phyloP scores from a whole-genome alignment of 2,113 vertebrate genomes.

The Leucopsar rothschildi region DNA sequence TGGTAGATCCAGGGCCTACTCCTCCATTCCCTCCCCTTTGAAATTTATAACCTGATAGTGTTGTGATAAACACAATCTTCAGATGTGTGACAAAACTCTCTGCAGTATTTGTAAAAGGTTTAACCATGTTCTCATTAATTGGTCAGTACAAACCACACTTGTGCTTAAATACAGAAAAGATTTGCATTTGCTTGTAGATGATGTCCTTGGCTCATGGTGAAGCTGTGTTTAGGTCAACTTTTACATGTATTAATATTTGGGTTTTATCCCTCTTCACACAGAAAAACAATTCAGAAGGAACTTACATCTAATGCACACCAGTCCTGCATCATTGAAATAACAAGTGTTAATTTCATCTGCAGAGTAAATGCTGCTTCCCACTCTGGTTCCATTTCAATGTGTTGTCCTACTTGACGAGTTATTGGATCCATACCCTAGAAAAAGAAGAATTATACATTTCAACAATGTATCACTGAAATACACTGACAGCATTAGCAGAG shows the following conservation, averaged over 20 bases:
- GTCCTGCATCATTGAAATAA: conserved; percentile 98
- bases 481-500: background rate
- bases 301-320: conserved; percentile 94
- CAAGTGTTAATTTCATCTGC: conserved; percentile 95
- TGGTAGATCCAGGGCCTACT: background rate
- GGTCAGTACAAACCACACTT: background rate
- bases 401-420: conserved; percentile 94
- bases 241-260: background rate
- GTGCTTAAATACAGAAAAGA: background rate
- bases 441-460: background rate
- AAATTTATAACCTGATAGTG: background rate
- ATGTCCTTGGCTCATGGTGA: background rate
- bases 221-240: background rate
- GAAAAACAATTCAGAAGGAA: background rate
- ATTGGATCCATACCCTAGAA: conserved; percentile 96
- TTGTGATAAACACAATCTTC: background rate
- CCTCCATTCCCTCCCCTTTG: background rate
- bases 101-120: background rate
- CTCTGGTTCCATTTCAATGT: conserved; percentile 99
- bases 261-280: background rate
- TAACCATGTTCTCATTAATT: background rate
- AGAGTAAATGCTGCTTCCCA: conserved; percentile 98
- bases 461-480: background rate
- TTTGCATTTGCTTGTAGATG: background rate
- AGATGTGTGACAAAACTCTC: background rate